Evolutionary conservation across 2,113 vertebrate species (phyloP).

Genomic region (Ascaphus truei): DNA sequence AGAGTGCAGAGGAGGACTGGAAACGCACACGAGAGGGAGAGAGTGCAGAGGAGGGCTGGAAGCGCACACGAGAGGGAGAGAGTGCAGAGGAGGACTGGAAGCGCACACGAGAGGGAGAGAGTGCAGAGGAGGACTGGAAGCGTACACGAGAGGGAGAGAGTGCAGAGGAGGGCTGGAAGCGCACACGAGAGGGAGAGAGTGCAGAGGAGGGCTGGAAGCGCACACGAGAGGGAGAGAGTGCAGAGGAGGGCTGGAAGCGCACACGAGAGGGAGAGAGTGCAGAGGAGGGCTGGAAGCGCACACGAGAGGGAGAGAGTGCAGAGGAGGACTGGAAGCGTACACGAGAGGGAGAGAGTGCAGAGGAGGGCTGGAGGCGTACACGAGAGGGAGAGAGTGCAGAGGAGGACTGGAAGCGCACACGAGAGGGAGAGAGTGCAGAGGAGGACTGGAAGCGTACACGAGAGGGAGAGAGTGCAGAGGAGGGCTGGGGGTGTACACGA

Average conservation of each 20-base stretch:
- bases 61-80: slow-evolving; percentile 17
- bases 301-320: no score
- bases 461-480: neutral
- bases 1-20: no score
- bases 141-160: no score
- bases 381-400: no score
- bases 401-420: no score
- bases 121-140: no score
- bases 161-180: no score
- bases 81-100: slow-evolving; percentile 28
- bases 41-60: slow-evolving; percentile 1
- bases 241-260: slow-evolving; percentile 35
- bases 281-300: no score
- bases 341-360: no score
- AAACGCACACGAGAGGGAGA: neutral
- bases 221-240: neutral
- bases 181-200: neutral
- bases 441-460: neutral
- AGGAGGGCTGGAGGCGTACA: no score
- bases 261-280: neutral
- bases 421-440: no score
- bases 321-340: no score
- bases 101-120: slow-evolving; percentile 9
- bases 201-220: slow-evolving; percentile 16
- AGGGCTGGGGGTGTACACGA: neutral